Evolutionary conservation across 2,888 invertebrate genomes (phyloP), one percentile per base, ranked within the genome.

Genomic region (Bursaphelenchus okinawaensis): DNA sequence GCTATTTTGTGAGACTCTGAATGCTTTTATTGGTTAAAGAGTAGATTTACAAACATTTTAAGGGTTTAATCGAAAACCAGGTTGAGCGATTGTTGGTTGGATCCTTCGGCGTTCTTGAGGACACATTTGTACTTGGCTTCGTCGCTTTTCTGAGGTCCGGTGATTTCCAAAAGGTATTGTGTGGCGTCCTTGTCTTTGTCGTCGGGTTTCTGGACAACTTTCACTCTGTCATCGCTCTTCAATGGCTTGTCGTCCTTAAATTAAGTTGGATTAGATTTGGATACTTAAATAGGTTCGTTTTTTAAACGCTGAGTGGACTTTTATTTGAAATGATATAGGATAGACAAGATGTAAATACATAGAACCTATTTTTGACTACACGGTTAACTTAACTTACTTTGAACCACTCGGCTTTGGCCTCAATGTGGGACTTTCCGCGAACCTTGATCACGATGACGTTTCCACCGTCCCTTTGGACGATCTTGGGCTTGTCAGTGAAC

Each of bases 401-500:
- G 72, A 75, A 80, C 82, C 82, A 82, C 55, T 80, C 78, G 22
- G 77, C 75, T 60, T 75, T 82, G 75, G 78, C 75, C 58, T 82
- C 83, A 20, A 76, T 68, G 61, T 79, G 79, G 7, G 80, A 80
- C 70, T 83, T 82, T 62, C 76, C 82, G 40, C 81, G 75, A 52
- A 78, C 79, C 68, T 82, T 82, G 68, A 82, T 82, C 52, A 72
- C 74, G 67, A 82, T 77, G 27, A 80, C 69, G 66, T 79, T 80
- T 63, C 82, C 82, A 31, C 76, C 77, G 64, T 82, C 82, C 58
- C 78, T 71, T 63, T 83, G 82, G 31, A 82, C 79, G 69, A 82
- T 82, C 71, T 82, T 80, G 40, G 82, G 82, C 70, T 82, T 82
- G 66, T 83, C 82, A 65, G 79, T 77, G 74, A 82, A 82, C 55